phyloP scores from a whole-genome alignment of 2,888 invertebrate genomes.

The Micropterix aruncella region DNA sequence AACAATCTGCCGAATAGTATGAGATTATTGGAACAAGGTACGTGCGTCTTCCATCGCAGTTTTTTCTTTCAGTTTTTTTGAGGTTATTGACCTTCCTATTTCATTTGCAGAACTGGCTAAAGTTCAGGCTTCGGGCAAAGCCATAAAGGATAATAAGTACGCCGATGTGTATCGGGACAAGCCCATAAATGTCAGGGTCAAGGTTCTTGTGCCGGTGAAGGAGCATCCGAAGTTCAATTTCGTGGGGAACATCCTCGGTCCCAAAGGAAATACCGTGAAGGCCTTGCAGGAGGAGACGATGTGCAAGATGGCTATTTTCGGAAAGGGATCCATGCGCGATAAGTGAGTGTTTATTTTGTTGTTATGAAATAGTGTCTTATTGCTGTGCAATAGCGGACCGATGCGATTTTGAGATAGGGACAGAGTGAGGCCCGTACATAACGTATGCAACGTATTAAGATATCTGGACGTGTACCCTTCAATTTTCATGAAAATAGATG shows the following conservation, averaged over 20 bases:
- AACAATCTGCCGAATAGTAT: constrained; percentile 55
- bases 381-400: too few relatives aligned
- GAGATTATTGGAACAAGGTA: constrained; percentile 63
- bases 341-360: too few relatives aligned
- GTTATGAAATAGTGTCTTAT: too few relatives aligned
- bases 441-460: too few relatives aligned
- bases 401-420: too few relatives aligned
- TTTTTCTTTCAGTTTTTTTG: neutral
- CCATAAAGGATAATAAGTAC: constrained; percentile 52
- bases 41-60: constrained; percentile 8
- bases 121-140: constrained; percentile 8
- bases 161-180: constrained; percentile 66
- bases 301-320: constrained; percentile 76
- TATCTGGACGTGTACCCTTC: too few relatives aligned
- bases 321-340: constrained; percentile 73
- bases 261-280: constrained; percentile 73
- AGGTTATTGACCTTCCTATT: neutral
- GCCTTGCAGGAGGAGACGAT: constrained; percentile 73
- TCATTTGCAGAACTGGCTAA: neutral
- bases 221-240: constrained; percentile 78
- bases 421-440: too few relatives aligned
- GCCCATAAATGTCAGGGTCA: constrained; percentile 55
- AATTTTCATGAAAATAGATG: too few relatives aligned
- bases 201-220: constrained; percentile 56
- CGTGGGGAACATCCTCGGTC: constrained; percentile 72